A percentile compares a stretch with the other conserved stretches of the same genome.
Conservation (phyloP, 2,113 vertebrate species). For the Rhodinocichla rosea region DNA sequence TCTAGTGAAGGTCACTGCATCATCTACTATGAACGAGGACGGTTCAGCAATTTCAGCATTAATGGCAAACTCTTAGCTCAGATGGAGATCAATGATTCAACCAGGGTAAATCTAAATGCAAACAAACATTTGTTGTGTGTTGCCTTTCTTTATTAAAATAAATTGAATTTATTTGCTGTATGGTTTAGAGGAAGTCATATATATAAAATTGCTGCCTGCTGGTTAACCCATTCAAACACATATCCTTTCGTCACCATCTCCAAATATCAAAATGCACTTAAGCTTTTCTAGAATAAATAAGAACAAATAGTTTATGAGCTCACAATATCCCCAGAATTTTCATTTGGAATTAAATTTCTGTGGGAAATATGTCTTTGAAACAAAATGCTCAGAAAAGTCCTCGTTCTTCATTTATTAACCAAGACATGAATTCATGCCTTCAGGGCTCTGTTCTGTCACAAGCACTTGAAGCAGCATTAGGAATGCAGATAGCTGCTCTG, state of each 20-base stretch:
- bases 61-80: slow-evolving; percentile 96
- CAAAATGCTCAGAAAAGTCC: not conserved
- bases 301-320: not conserved
- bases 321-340: not conserved
- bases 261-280: not conserved
- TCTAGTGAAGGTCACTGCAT: slow-evolving; percentile 99
- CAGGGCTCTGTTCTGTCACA: not conserved
- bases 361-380: not conserved
- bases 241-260: not conserved
- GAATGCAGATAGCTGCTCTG: not conserved
- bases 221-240: not conserved
- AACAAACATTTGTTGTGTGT: not conserved
- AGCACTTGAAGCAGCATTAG: not conserved
- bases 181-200: not conserved
- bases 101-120: slow-evolving; percentile 78
- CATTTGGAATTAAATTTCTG: not conserved
- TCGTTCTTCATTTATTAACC: slow-evolving; percentile 26
- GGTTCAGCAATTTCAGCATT: slow-evolving; percentile 98
- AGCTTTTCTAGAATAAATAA: not conserved
- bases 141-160: not conserved
- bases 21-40: slow-evolving; percentile 93
- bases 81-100: slow-evolving; percentile 97
- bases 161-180: not conserved
- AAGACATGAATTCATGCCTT: slow-evolving; percentile 7
- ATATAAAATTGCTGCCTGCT: not conserved